phyloP scores from a whole-genome alignment of 2,888 invertebrate species.

The Clostera curtula region DNA sequence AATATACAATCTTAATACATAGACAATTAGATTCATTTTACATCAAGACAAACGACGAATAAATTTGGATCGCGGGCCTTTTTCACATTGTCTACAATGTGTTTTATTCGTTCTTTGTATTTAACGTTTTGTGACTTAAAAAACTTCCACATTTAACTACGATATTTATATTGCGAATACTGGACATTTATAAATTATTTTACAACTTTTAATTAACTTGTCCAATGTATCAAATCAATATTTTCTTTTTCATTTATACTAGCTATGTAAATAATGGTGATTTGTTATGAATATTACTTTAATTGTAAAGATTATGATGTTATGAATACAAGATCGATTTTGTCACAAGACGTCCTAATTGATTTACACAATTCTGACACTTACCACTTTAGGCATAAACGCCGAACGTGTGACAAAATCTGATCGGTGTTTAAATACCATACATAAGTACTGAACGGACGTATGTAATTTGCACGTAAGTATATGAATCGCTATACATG shows the following conservation, averaged over 20 bases:
- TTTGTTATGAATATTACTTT: slow-evolving; percentile 13
- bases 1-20: slow-evolving; percentile 27
- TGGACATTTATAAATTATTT: slow-evolving; percentile 29
- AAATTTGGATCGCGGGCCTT: slow-evolving; percentile 7
- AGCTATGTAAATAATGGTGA: slow-evolving; percentile 37
- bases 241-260: slow-evolving; percentile 41
- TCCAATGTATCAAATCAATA: slow-evolving; percentile 54
- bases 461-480: too few species aligned
- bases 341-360: slow-evolving; percentile 5
- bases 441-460: too few species aligned
- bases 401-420: too few species aligned
- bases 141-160: slow-evolving; percentile 4
- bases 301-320: slow-evolving; percentile 34
- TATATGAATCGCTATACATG: too few species aligned
- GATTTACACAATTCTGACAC: too few species aligned
- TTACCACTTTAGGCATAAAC: too few species aligned
- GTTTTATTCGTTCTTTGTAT: neutral
- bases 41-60: slow-evolving; percentile 13
- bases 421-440: too few species aligned
- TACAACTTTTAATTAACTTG: slow-evolving; percentile 27
- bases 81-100: too few species aligned
- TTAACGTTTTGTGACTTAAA: slow-evolving; percentile 3
- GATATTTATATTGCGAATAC: slow-evolving; percentile 19
- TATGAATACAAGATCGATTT: slow-evolving; percentile 11
- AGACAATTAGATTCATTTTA: slow-evolving; percentile 22